Evolutionary conservation across 2,888 invertebrate genomes (phyloP), one percentile per base, ranked within the genome.

Genomic region (Aleiodes alternator): DNA sequence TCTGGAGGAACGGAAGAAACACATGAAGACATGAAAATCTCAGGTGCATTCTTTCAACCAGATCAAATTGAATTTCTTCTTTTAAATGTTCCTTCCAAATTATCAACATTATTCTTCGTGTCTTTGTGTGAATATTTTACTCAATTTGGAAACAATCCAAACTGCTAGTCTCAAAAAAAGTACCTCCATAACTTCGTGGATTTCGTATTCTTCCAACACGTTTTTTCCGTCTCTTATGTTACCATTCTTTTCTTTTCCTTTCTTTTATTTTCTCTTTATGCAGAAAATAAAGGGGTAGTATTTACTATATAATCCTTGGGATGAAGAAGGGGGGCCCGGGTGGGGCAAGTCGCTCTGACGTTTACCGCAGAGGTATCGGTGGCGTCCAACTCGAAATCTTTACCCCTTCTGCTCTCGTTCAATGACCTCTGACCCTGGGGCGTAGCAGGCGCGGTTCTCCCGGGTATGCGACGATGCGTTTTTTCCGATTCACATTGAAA

Each of bases 341-440:
- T 48, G 64, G 64, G 64, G 64, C 64, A 64, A 48, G 64, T 71
- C 59, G 48, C 57, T 69, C 69, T 69, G 69, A 61, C 68, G 71
- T 79, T 81, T 79, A 79, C 80, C 80, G 80, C 80, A 77, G 77
- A 59, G 43, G 59, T 76, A 72, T 75, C 76, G 76, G 23, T 56
- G 66, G 73, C 75, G 79, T 73, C 75, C 75, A 75, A 78, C 73
- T 75, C 76, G 76, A 80, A 80, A 79, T 80, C 80, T 80, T 80
- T 78, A 78, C 74, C 50, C 51, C 31, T 68, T 38, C 51, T 74
- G 77, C 61, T 48, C 23, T 23, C 78, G 80, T 80, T 80, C 80
- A 80, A 80, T 77, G 80, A 80, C 79, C 80, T 80, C 78, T 79
- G 80, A 80, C 80, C 79, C 80, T 79, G 79, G 77, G 68, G 68